Base-by-base conservation (phyloP, 2,797 vertebrate genomes). In the Sebastiscus albofasciatus region DNA sequence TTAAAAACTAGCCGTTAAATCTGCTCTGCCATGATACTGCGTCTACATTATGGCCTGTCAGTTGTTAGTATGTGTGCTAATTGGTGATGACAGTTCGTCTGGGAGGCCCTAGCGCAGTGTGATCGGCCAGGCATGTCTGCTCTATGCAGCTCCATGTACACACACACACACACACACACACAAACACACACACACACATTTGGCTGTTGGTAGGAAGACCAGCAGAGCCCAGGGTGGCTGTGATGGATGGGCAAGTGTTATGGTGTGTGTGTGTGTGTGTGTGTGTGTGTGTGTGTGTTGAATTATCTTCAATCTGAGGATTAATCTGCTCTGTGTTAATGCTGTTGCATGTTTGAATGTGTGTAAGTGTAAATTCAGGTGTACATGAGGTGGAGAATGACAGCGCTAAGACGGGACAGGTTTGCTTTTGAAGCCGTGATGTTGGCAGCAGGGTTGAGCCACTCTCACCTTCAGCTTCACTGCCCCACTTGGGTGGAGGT, bases 401-500 rank as follows among this genome's bases (percentile, higher is more conserved):
- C n/a, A 4, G 31, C 3, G 52, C 49, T 66, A 3, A 49, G 36
- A 69, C 22, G 67, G 20, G 67, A 62, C 49, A 55, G 69, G 42
- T 84, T 56, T 61, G 55, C 67, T 77, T 71, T 39, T 29, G 79
- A 55, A 83, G 77, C 64, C 64, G 69, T 75, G 79, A 81, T 76
- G 83, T 66, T 76, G 72, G 74, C 87, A 56, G 75, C 84, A 31
- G 80, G 73, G 77, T 77, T 86, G 79, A 88, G 66, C 81, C 75
- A 59, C 75, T 81, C 87, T 94, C 89, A 93, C 91, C 92, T 91
- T 94, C 89, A 92, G 89, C 84, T 87, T 80, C 55, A 66, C 77
- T 86, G 88, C 76, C 87, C 93, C 90, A 83, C 72, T 81, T 88
- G 89, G 89, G 83, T 59, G 36, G 71, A 75, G 46, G 52, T 68